Base-by-base conservation (phyloP, 2,888 invertebrate species). In the Erebia ligea region DNA sequence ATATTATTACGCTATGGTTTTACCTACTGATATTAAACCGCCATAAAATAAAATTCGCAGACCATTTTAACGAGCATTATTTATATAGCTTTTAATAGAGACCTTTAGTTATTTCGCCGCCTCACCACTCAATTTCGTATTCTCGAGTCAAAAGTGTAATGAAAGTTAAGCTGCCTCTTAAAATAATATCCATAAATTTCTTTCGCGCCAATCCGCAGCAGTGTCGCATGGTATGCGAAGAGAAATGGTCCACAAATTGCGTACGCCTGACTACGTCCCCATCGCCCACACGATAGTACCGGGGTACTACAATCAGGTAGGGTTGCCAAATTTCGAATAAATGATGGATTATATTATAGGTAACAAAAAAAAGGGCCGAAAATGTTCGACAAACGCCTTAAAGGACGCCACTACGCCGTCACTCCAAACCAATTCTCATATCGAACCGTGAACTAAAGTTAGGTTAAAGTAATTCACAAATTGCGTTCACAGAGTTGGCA, bases 191-290 rank as follows among this genome's bases (percentile, higher is more conserved):
- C 85, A 81, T 77, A 82, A 76, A 77, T 79, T 81, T 78, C 79
- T 86, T 84, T 82, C 81, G 76, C 75, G 78, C 76, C 85, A 88
- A 87, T 88, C 84, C 82, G 80, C 80, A 84, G 81, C 84, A 84
- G 82, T 85, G 87, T 88, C 86, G 81, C 82, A 78, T 79, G 84
- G 82, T 82, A 83, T 84, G 83, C 83, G 81, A 86, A 77, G 87
- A 88, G 87, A 87, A 90, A 89, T 87, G 85, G 86, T 84, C 82
- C 85, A 90, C 89, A 89, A 90, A 90, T 89, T 88, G 86, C 87
- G 82, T 85, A 81, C 86, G 86, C 82, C 80, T 82, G 84, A 83
- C 83, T 85, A 82, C 82, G 79, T 80, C 78, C 80, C 80, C 67
- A 25, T 67, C 67, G 77, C 78, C 69, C 77, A 77, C 78, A 58